Conservation (phyloP, 2,888 invertebrate genomes). For the Microctonus aethiopoides region DNA sequence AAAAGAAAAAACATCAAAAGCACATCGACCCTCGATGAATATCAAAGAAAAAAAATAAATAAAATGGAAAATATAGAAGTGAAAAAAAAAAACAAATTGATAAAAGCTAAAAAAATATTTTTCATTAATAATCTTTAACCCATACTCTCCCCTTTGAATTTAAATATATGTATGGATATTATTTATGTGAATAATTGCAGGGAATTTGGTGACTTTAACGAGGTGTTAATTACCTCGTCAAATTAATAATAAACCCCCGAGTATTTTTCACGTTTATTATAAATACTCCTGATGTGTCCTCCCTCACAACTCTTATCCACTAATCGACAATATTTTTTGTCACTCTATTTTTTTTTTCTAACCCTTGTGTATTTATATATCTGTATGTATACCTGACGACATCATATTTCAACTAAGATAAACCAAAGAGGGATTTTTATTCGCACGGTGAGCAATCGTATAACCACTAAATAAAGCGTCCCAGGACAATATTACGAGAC, state of each 20-base stretch:
- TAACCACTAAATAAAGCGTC: not conserved
- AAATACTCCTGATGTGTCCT: not conserved
- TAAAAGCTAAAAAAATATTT: too few relatives aligned
- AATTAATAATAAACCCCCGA: conserved; percentile 18
- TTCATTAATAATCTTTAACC: too few relatives aligned
- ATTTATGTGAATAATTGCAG: conserved; percentile 12
- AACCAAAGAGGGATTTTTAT: not conserved
- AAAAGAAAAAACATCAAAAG: too few relatives aligned
- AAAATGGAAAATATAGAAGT: too few relatives aligned
- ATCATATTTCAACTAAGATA: conserved; percentile 11
- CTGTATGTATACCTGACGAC: not conserved
- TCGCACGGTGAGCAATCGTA: conserved; percentile 16
- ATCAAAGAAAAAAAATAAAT: too few relatives aligned
- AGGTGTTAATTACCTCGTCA: conserved; percentile 25
- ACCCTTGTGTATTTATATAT: not conserved
- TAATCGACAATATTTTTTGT: conserved; percentile 5
- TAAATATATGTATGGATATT: too few relatives aligned
- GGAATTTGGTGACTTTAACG: conserved; percentile 14
- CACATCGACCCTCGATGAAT: too few relatives aligned
- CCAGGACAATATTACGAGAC: conserved; percentile 30
- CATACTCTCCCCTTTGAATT: not conserved
- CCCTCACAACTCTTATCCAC: not conserved
- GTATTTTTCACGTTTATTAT: not conserved
- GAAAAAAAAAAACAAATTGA: too few relatives aligned
- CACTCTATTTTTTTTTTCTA: not conserved